Evolutionary conservation across 2,113 vertebrate genomes (phyloP).

Genomic region (Cercopithecus mona): DNA sequence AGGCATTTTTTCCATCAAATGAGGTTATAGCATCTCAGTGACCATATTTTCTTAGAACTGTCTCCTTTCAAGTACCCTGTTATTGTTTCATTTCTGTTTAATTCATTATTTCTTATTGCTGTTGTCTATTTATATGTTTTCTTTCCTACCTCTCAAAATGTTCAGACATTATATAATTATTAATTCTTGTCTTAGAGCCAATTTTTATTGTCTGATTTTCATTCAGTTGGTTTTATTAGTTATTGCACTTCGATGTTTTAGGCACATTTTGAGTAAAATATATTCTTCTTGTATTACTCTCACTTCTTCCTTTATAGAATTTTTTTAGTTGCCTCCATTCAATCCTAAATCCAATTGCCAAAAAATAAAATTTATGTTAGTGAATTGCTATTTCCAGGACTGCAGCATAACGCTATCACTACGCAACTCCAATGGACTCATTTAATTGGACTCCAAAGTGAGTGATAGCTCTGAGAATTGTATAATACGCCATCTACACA

Average conservation of each 20-base stretch:
- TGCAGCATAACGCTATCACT: background rate
- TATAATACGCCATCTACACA: rapidly evolving
- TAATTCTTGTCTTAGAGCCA: background rate
- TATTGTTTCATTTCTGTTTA: background rate
- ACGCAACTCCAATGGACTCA: rapidly evolving
- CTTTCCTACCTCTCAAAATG: background rate
- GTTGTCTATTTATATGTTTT: background rate
- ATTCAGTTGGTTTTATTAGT: background rate
- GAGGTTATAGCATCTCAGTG: background rate
- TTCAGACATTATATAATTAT: background rate
- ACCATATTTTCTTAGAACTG: background rate
- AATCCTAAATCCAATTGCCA: background rate
- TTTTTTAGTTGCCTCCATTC: background rate
- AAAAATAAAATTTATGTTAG: background rate
- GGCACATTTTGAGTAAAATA: background rate
- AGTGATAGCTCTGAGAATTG: background rate
- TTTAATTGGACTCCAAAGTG: background rate
- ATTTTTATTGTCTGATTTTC: background rate
- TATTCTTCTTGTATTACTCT: background rate
- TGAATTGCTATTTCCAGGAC: background rate
- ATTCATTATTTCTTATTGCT: background rate
- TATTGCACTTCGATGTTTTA: background rate
- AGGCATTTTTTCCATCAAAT: background rate
- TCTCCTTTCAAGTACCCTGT: background rate
- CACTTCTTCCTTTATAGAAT: background rate